Conservation (phyloP, 2,113 vertebrate species). For the Meles meles region DNA sequence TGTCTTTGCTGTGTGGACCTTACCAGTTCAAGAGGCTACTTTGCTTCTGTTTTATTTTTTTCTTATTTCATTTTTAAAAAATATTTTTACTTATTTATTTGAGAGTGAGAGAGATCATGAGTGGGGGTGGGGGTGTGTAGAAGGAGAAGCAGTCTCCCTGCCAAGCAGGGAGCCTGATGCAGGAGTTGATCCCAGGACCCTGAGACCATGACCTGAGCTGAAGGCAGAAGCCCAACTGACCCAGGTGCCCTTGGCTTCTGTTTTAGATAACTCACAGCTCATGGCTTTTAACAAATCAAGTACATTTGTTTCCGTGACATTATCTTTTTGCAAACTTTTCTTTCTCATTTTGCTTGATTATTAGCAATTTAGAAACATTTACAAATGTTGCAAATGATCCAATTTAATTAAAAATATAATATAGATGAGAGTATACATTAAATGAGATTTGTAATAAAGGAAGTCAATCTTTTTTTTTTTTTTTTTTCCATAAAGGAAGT, state of each 20-base stretch:
- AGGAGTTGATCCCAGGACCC: too few relatives aligned
- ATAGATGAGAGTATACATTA: not conserved
- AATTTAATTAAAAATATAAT: slow-evolving; percentile 20
- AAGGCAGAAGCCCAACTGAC: too few relatives aligned
- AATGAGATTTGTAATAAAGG: slow-evolving; percentile 17
- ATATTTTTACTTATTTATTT: too few relatives aligned
- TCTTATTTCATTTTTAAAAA: too few relatives aligned
- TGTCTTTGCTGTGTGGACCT: not conserved
- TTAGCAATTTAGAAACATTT: not conserved
- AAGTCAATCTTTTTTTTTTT: not conserved
- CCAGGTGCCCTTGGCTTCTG: not conserved
- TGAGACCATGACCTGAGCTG: too few relatives aligned
- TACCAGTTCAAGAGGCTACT: not conserved
- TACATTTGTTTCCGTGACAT: not conserved
- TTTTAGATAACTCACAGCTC: not conserved
- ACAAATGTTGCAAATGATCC: not conserved
- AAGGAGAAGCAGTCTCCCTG: too few relatives aligned
- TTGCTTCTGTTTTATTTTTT: not conserved
- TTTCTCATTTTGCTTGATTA: not conserved
- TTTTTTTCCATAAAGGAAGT: not conserved
- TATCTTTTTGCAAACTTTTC: not conserved
- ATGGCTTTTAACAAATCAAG: not conserved
- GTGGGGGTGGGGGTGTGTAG: too few relatives aligned
- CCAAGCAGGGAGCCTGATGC: too few relatives aligned
- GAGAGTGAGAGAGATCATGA: too few relatives aligned